Conservation (phyloP, 2,888 invertebrate species). For the Unio delphinus region DNA sequence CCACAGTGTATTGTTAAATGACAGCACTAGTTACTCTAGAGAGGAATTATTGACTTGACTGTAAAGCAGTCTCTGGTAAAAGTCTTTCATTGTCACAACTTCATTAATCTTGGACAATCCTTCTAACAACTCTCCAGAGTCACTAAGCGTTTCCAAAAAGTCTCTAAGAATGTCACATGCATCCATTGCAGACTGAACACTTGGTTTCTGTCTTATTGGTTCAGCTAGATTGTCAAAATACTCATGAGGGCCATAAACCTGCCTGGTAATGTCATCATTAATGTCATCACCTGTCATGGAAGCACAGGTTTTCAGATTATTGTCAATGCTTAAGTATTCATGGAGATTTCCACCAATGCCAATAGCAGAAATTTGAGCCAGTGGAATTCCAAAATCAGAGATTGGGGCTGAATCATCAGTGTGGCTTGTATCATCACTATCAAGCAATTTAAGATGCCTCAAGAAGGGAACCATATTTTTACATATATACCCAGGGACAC, state of each 20-base stretch:
- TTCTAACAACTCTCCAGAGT: no score
- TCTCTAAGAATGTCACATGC: no score
- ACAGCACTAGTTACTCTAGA: no score
- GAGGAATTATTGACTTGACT: no score
- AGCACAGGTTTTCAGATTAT: background rate
- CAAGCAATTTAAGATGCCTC: no score
- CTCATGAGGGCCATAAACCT: background rate
- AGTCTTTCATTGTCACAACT: no score
- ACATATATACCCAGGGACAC: conserved; percentile 5
- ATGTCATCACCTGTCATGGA: conserved; percentile 1
- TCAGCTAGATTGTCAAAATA: background rate
- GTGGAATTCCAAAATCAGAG: background rate
- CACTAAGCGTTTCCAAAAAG: no score
- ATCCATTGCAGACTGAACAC: no score
- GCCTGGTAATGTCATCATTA: background rate
- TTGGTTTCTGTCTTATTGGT: background rate
- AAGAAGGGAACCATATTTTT: background rate
- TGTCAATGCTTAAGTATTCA: conserved; percentile 1
- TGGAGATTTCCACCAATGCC: background rate
- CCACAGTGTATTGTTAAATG: no score
- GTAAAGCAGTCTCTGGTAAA: no score
- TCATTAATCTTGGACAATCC: no score
- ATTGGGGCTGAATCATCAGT: background rate
- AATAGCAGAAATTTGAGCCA: background rate
- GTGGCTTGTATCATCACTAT: background rate